phyloP scores from a whole-genome alignment of 2,797 vertebrate species.

The Buceros bicornis region DNA sequence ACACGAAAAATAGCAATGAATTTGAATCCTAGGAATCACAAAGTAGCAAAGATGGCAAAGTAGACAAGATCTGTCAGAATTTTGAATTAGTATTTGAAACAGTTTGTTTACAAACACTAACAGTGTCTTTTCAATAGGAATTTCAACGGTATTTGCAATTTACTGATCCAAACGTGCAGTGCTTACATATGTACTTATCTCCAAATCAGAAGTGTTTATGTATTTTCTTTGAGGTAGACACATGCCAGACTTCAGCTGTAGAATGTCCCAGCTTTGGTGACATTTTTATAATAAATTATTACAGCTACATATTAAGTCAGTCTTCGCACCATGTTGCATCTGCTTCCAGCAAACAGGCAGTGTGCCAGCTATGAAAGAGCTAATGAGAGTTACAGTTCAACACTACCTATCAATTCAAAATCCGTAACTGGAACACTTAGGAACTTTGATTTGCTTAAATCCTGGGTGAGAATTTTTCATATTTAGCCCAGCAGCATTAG shows the following conservation, averaged over 20 bases:
- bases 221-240: background rate
- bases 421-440: accelerated
- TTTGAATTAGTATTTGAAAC: background rate
- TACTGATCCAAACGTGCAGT: background rate
- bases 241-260: background rate
- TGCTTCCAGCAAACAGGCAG: background rate
- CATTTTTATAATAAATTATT: background rate
- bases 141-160: background rate
- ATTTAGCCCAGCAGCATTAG: background rate
- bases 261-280: background rate
- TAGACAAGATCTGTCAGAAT: background rate
- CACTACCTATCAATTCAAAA: background rate
- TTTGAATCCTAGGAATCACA: background rate
- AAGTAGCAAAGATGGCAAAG: background rate
- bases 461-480: background rate
- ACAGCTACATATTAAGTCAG: background rate
- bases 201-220: background rate
- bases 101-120: background rate
- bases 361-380: background rate
- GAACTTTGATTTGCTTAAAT: background rate
- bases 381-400: background rate
- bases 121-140: background rate
- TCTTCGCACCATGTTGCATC: background rate
- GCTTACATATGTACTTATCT: background rate
- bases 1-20: background rate